Conservation (phyloP, 2,888 invertebrate species). For the Pinctada fucata region DNA sequence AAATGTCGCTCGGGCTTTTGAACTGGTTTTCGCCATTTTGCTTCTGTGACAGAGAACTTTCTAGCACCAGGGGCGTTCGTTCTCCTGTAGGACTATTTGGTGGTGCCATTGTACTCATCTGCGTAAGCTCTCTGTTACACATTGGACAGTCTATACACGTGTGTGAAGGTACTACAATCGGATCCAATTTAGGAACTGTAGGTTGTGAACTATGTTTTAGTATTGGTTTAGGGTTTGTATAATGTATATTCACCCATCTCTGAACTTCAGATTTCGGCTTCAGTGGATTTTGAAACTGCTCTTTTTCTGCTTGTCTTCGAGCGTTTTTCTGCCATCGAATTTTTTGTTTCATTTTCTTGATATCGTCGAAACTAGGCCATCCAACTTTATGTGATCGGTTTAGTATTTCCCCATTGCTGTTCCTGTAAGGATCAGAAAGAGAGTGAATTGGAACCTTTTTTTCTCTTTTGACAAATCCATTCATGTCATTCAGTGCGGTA, state of each 20-base stretch:
- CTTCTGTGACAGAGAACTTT: neutral
- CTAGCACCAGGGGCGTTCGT: neutral
- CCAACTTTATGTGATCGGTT: neutral
- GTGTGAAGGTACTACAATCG: slow-evolving; percentile 40
- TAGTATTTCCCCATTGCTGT: neutral
- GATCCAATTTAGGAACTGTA: slow-evolving; percentile 15
- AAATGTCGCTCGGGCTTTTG: neutral
- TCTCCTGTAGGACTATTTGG: slow-evolving; percentile 37
- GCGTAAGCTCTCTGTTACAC: slow-evolving; percentile 14
- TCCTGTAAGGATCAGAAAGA: slow-evolving; percentile 19
- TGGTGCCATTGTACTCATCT: slow-evolving; percentile 31
- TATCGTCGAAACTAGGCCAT: slow-evolving; percentile 36
- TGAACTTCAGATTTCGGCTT: slow-evolving; percentile 22
- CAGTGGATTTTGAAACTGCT: neutral
- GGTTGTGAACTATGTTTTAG: slow-evolving; percentile 28
- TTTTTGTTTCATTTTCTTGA: slow-evolving; percentile 37
- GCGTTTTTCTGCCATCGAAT: slow-evolving; percentile 21
- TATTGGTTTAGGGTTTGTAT: slow-evolving; percentile 25
- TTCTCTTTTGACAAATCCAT: slow-evolving; percentile 3
- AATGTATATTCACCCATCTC: slow-evolving; percentile 34
- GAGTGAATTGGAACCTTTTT: neutral
- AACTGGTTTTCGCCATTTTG: neutral
- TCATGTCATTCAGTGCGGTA: slow-evolving; percentile 7
- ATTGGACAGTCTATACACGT: slow-evolving; percentile 33
- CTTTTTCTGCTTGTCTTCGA: slow-evolving; percentile 16